Conservation (phyloP, 2,113 vertebrate species). For the Paraplagusia blochii region DNA sequence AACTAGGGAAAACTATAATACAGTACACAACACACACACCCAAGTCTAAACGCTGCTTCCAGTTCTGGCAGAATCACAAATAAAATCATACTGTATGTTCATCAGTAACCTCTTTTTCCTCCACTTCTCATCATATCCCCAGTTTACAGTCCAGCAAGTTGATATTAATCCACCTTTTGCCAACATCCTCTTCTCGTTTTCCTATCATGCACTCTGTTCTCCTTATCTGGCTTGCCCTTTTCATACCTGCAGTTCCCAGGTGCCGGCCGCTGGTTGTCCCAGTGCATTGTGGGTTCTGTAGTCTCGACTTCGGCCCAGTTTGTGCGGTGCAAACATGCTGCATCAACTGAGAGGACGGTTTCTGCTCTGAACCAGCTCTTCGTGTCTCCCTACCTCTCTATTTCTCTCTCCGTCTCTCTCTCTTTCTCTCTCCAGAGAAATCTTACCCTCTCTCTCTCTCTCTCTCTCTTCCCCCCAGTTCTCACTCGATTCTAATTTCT, state of each 20-base stretch:
- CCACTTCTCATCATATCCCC: neutral
- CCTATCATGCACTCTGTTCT: constrained; percentile 6
- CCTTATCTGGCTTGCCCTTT: neutral
- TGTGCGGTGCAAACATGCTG: constrained; percentile 65
- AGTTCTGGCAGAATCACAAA: constrained; percentile 40
- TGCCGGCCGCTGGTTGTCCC: constrained; percentile 36
- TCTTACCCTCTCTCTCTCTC: constrained; percentile 14
- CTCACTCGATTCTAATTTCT: constrained; percentile 12
- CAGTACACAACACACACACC: neutral
- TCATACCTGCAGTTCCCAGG: constrained; percentile 70
- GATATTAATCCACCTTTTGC: too few species aligned
- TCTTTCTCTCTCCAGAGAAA: constrained; percentile 14
- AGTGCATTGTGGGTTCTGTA: constrained; percentile 64
- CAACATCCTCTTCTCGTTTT: neutral
- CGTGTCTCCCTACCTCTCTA: constrained; percentile 17
- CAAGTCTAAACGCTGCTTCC: too few species aligned
- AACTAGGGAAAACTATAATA: too few species aligned
- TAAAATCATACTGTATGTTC: constrained; percentile 18
- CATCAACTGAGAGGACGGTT: constrained; percentile 18
- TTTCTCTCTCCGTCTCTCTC: constrained; percentile 19
- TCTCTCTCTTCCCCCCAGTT: constrained; percentile 2
- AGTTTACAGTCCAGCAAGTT: too few species aligned
- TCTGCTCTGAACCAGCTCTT: constrained; percentile 33
- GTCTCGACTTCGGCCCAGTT: constrained; percentile 46
- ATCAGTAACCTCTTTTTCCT: neutral